Percentiles rank a stretch among this genome's conserved stretches.
These are phyloP conservation scores for Hucho hucho DNA, from an alignment of 2,113 vertebrate species.

Conservation along the genomic window DNA sequence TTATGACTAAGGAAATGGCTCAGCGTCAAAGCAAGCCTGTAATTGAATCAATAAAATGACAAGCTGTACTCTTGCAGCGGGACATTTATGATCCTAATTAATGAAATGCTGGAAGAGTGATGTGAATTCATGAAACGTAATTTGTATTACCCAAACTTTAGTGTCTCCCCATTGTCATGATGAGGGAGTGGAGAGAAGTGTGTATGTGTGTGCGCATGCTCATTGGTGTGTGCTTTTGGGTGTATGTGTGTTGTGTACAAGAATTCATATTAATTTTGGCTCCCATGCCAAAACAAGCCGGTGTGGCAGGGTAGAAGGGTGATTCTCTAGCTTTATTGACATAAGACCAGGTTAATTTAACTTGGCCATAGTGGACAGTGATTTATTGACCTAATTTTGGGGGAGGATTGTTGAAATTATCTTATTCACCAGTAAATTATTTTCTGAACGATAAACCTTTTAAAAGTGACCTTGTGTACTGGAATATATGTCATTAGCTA, in stretches of 20 bases:
- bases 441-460: slow-evolving; percentile 26
- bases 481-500: neutral
- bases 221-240: neutral
- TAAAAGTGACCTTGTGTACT: slow-evolving; percentile 30
- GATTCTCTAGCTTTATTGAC: slow-evolving; percentile 55
- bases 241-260: neutral
- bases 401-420: slow-evolving; percentile 37
- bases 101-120: slow-evolving; percentile 33
- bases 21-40: neutral
- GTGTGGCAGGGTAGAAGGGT: slow-evolving; percentile 41
- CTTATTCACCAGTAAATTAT: slow-evolving; percentile 46
- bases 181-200: slow-evolving; percentile 11
- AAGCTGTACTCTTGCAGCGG: slow-evolving; percentile 9
- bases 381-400: slow-evolving; percentile 66
- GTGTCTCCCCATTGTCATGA: slow-evolving; percentile 21
- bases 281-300: slow-evolving; percentile 42
- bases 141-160: slow-evolving; percentile 17
- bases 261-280: slow-evolving; percentile 51
- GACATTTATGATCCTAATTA: slow-evolving; percentile 17
- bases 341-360: slow-evolving; percentile 57
- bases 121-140: slow-evolving; percentile 28
- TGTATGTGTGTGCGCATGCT: neutral
- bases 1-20: neutral
- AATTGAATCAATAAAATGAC: neutral
- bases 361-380: slow-evolving; percentile 44